Base-by-base conservation (phyloP, 2,888 invertebrate genomes). In the Baccha elongata region DNA sequence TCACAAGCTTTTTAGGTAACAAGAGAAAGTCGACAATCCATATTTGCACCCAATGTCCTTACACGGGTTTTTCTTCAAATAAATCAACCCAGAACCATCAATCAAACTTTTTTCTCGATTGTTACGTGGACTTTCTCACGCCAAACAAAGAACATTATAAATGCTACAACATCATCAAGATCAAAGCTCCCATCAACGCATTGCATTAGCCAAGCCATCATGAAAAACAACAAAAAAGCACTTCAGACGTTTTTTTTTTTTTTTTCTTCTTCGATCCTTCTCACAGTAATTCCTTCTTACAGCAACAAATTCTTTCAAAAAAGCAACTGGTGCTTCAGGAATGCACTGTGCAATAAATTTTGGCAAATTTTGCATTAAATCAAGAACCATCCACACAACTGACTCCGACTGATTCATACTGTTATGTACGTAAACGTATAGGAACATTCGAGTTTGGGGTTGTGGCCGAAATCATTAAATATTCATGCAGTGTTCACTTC, bases 281-380 rank as follows among this genome's bases (percentile, higher is more conserved):
- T 10, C n/a, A n/a, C 13, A 26, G 62, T 19, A 7, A 50, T 48
- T 71, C 42, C 19, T 21, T 11, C 19, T 13, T 13, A 42, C 11
- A 26, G 7, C 21, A 50, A 65, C 64, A 44, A 68, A 64, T 44
- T 44, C 64, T 44, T 64, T 26, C 32, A 35, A 32, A 29, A 52
- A 50, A 35, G 21, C 42, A 74, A 80, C 69, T 80, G 64, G 74
- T 55, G 69, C 64, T 80, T 74, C 80, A 55, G 40, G 74, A 68
- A 62, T 69, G 32, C 21, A 44, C 32, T 64, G 19, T 55, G 69
- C 68, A 80, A 80, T 64, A 53, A 64, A 74, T 68, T 74, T 73
- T 17, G 52, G 48, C 46, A 55, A 74, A 79, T 53, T 62, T 62
- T 40, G 23, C 60, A 67, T 73, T 44, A 73, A 60, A 67, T 79